Percentiles rank a stretch among this genome's conserved stretches.
Evolutionary conservation across 2,888 invertebrate species (phyloP).

Genomic region (Cheilosia urbana): DNA sequence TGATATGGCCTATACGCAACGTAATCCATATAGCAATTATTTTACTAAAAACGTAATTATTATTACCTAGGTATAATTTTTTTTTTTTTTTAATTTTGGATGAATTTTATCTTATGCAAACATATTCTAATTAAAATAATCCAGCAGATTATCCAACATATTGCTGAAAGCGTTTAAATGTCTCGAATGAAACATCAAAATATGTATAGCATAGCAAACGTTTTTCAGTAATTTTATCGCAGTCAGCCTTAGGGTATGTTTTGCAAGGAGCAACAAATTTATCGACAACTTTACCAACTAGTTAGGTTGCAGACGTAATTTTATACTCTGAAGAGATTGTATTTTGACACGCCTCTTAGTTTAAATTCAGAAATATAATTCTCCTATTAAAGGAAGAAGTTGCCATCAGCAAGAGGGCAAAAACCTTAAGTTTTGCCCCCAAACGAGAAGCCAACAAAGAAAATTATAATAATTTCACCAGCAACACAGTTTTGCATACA

Average conservation of each 20-base stretch:
- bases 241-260: constrained; percentile 12
- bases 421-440: constrained; percentile 46
- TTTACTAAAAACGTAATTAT: no score
- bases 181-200: constrained; percentile 13
- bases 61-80: no score
- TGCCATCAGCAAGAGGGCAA: constrained; percentile 55
- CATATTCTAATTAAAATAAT: no score
- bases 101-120: no score
- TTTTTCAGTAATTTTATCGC: constrained; percentile 39
- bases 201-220: constrained; percentile 17
- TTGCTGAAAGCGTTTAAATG: background rate
- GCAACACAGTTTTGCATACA: constrained; percentile 52
- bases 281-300: constrained; percentile 54
- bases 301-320: constrained; percentile 49
- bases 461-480: constrained; percentile 66
- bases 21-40: no score
- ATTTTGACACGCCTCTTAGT: constrained; percentile 52
- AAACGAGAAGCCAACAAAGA: constrained; percentile 51
- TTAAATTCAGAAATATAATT: constrained; percentile 54
- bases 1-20: no score
- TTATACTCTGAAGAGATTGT: constrained; percentile 29
- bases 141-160: no score
- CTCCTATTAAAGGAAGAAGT: constrained; percentile 50
- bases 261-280: constrained; percentile 43
- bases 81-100: no score